Base-by-base conservation (phyloP, 2,113 vertebrate species). In the Hyaena hyaena region DNA sequence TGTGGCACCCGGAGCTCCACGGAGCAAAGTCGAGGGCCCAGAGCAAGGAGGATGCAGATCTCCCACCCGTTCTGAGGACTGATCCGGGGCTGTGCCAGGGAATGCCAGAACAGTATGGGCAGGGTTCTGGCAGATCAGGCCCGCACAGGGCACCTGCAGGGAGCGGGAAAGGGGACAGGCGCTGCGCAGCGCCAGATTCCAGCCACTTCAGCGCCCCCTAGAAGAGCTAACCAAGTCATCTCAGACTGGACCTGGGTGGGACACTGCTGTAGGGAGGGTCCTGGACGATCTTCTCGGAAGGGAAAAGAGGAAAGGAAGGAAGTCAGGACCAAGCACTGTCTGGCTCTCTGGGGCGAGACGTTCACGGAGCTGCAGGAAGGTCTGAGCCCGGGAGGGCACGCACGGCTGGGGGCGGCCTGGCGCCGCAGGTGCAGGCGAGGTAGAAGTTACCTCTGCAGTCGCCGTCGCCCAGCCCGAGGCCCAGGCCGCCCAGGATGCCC, bases 401-500 rank as follows among this genome's bases (percentile, higher is more conserved):
- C 12, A 7, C 68, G 7, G 21, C 17, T 10, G 66, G 3, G 11
- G 17, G 28, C 11, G 16, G 33, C 24, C 2, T 6, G 68, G 68
- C 15, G 68, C 16, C 68, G 10, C 68, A n/a, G 16, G 33, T 16
- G 31, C 68, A 69, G 2, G 15, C 33, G 33, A n/a, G 68, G 65
- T 2, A 31, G 26, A 31, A 5, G 28, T 66, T 28, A 14, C 73
- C 45, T 79, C 45, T 79, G 43, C 76, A 33, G 76, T 79, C 65
- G 82, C 73, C 65, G 99, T 98, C 98, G 96, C 98, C 98, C 92
- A 98, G 95, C 1, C 98, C 98, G 0, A 99, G 99, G 71, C 98
- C 96, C 99, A 99, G 98, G 93, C 74, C 82, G 9, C 99, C 99
- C 80, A 99, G 97, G 96, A 99, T 98, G 1, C 88, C 95, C 98